Conservation (phyloP, 2,113 vertebrate genomes). For the Porphyrio hochstetteri region DNA sequence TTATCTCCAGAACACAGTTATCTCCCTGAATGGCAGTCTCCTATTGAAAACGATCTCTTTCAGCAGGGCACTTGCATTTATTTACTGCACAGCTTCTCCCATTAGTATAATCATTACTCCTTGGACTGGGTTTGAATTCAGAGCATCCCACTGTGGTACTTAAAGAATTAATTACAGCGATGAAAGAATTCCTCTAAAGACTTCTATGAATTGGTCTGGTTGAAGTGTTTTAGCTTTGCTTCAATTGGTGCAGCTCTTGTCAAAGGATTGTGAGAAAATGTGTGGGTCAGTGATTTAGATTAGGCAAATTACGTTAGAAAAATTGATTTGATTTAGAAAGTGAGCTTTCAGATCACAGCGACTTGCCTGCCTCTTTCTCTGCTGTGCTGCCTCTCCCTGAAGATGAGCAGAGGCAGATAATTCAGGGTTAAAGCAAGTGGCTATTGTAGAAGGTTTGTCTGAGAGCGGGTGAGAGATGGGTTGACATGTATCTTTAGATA, state of each 20-base stretch:
- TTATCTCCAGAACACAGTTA: background rate
- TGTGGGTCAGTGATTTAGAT: constrained; percentile 48
- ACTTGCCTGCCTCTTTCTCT: constrained; percentile 34
- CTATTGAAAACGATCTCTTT: background rate
- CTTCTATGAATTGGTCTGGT: constrained; percentile 47
- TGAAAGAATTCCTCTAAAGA: constrained; percentile 68
- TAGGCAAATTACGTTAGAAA: constrained; percentile 60
- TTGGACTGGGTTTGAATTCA: constrained; percentile 61
- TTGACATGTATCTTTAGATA: background rate
- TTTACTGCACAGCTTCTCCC: constrained; percentile 67
- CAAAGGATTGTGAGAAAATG: constrained; percentile 51
- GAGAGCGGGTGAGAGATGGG: background rate
- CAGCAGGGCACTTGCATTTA: constrained; percentile 55
- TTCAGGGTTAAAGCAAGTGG: constrained; percentile 55
- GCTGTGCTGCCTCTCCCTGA: background rate
- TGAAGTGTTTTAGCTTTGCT: constrained; percentile 59
- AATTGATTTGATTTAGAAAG: constrained; percentile 62
- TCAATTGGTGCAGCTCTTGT: constrained; percentile 60
- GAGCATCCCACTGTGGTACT: constrained; percentile 62
- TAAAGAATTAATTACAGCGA: constrained; percentile 67
- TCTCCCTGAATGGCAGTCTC: background rate
- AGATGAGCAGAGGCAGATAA: constrained; percentile 11
- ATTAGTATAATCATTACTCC: constrained; percentile 70
- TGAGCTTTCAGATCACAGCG: constrained; percentile 26
- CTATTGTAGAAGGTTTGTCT: constrained; percentile 24